Conservation (phyloP, 2,113 vertebrate genomes). For the Clinocottus analis region DNA sequence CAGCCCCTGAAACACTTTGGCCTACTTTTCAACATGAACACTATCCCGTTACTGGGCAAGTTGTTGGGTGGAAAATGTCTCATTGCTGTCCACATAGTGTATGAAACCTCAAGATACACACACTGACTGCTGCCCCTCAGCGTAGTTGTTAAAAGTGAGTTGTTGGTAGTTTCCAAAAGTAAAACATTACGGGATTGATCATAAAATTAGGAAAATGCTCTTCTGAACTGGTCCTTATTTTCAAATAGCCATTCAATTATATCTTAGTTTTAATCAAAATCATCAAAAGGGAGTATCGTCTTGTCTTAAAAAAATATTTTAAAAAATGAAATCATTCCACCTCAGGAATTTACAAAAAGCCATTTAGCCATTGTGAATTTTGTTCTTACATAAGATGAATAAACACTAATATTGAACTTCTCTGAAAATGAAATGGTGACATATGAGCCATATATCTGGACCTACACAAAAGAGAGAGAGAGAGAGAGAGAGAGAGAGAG, state of each 20-base stretch:
- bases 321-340: no score
- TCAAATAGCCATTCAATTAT: no score
- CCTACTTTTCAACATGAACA: constrained; percentile 33
- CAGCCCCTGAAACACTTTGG: constrained; percentile 23
- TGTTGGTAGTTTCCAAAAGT: background rate
- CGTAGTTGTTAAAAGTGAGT: background rate
- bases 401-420: background rate
- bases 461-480: background rate
- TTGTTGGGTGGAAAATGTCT: background rate
- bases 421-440: background rate
- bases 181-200: background rate
- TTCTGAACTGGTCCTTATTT: background rate
- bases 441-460: background rate
- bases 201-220: background rate
- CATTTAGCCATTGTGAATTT: background rate
- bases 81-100: no score
- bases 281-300: no score
- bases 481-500: background rate
- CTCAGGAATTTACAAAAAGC: background rate
- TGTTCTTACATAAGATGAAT: background rate
- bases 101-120: background rate
- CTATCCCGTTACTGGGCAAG: constrained; percentile 14
- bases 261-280: no score
- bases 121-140: background rate
- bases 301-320: no score